These are phyloP conservation scores for Alauda arvensis DNA, from an alignment of 2,797 vertebrate species.

Conservation along the genomic window DNA sequence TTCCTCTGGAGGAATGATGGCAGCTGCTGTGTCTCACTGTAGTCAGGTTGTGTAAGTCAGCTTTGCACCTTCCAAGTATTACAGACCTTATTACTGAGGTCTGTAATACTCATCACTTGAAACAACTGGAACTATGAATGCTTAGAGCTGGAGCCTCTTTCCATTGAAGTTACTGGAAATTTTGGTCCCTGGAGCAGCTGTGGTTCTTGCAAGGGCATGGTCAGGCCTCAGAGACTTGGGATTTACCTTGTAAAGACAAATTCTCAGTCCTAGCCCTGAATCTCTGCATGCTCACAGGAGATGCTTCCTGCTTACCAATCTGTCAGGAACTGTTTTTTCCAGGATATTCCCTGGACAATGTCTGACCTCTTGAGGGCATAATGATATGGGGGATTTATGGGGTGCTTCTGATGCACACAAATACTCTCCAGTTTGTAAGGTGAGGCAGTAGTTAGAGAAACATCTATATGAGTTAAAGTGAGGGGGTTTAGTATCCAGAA, in stretches of 20 bases:
- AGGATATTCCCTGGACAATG: background rate
- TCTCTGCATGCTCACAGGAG: accelerated
- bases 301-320: background rate
- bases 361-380: background rate
- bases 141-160: background rate
- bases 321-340: background rate
- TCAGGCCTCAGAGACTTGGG: background rate
- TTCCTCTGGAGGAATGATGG: background rate
- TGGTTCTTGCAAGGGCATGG: background rate
- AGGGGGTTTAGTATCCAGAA: background rate
- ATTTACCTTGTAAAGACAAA: background rate
- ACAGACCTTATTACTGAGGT: no score
- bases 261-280: background rate
- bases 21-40: background rate
- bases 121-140: background rate
- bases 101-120: background rate
- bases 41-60: background rate
- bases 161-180: background rate
- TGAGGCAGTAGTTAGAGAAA: background rate
- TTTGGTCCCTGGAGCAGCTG: background rate
- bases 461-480: background rate
- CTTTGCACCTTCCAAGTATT: background rate
- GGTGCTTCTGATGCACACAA: background rate
- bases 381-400: background rate
- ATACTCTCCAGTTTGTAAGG: background rate